A percentile compares a stretch with the other conserved stretches of the same genome.
Evolutionary conservation across 2,888 invertebrate species (phyloP).

Genomic region (Calliphora vomitoria): DNA sequence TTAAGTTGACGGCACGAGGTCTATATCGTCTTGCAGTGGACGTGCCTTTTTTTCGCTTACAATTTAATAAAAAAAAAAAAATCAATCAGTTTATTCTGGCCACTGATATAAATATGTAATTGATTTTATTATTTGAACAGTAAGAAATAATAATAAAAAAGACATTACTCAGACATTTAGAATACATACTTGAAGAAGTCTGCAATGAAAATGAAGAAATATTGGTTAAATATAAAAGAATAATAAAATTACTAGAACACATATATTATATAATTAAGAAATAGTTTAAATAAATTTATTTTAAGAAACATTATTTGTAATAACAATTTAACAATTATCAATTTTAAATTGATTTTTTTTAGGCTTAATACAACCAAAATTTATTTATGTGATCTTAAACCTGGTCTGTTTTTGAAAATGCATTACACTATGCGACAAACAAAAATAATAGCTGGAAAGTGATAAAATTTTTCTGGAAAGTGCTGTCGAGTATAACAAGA

Average conservation of each 20-base stretch:
- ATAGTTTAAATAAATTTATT: too few relatives aligned
- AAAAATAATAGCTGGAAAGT: too few relatives aligned
- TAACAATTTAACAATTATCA: too few relatives aligned
- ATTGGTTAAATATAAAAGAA: not conserved
- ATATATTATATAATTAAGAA: too few relatives aligned
- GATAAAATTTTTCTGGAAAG: too few relatives aligned
- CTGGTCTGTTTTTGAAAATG: too few relatives aligned
- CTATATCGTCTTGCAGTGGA: constrained; percentile 46
- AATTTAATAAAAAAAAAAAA: not conserved
- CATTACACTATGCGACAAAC: too few relatives aligned
- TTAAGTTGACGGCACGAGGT: constrained; percentile 68
- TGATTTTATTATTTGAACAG: constrained; percentile 21
- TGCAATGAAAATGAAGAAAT: constrained; percentile 11
- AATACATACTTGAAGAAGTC: not conserved
- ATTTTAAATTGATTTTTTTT: too few relatives aligned
- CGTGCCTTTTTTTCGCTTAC: constrained; percentile 60
- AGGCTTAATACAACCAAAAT: too few relatives aligned
- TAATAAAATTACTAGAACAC: not conserved
- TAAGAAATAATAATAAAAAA: constrained; percentile 24
- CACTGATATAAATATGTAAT: constrained; percentile 3
- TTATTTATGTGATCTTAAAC: too few relatives aligned
- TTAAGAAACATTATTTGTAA: too few relatives aligned
- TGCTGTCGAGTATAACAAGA: too few relatives aligned
- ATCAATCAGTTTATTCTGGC: not conserved
- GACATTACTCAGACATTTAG: not conserved